phyloP scores from a whole-genome alignment of 2,113 vertebrate species.

The Rhabdornis inornatus region DNA sequence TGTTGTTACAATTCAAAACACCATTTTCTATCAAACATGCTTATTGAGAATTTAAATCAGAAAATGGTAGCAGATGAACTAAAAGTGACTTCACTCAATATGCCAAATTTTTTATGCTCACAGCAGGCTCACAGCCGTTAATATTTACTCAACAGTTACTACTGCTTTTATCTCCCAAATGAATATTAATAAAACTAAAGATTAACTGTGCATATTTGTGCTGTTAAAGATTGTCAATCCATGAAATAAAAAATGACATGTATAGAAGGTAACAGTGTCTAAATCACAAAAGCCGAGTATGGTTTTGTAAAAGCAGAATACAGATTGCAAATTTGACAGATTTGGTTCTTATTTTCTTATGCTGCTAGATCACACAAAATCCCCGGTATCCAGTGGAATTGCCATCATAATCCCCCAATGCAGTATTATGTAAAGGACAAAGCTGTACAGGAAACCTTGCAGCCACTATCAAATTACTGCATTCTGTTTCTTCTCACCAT shows the following conservation, averaged over 20 bases:
- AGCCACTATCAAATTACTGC: neutral
- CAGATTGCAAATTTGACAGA: neutral
- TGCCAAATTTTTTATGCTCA: slow-evolving; percentile 16
- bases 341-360: neutral
- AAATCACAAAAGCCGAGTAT: neutral
- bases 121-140: slow-evolving; percentile 45
- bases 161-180: slow-evolving; percentile 45
- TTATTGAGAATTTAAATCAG: slow-evolving; percentile 39
- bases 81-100: slow-evolving; percentile 19
- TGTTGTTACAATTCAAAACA: neutral
- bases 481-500: neutral
- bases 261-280: neutral
- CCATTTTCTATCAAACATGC: slow-evolving; percentile 1
- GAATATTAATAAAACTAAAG: slow-evolving; percentile 25
- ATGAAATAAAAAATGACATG: neutral
- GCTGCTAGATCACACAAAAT: neutral
- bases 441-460: neutral
- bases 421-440: neutral
- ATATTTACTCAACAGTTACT: slow-evolving; percentile 57
- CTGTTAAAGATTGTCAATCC: neutral
- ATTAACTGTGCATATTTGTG: neutral
- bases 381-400: neutral
- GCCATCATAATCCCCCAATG: accelerated
- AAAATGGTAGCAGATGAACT: slow-evolving; percentile 45
- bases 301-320: neutral